Evolutionary conservation across 1,140 invertebrate genomes (phyloP), one percentile per base, ranked within the genome.

Genomic region (Tyrophagus putrescentiae): DNA sequence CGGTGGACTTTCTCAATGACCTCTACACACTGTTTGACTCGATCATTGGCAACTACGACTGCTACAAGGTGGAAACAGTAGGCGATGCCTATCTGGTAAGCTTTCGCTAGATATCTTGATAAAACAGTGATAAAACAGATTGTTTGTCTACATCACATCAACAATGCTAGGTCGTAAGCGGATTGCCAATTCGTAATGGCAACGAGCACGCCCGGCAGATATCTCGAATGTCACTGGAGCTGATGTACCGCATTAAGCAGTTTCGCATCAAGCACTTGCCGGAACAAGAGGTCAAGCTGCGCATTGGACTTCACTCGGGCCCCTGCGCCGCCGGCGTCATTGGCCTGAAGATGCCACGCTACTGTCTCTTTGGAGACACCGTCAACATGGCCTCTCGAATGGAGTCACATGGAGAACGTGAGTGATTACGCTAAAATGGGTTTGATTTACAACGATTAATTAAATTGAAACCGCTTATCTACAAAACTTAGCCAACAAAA

Each of bases 301-400:
- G 94, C 57, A 97, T 98, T 66, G 94, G 94, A 34, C 80, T 98
- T 65, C 94, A 98, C 75, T 85, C 87, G 57, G 87, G 87, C 39
- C 83, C 86, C 0, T 85, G 86, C 70, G 89, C 92, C 68, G 87
- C 87, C 0, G 89, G 88, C 0, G 85, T 93, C 4, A 88, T 93
- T 3, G 89, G 89, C 0, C 82, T 85, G 58, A 91, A 88, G 72
- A 90, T 91, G 87, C 88, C 87, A 0, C 82, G 89, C 65, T 93
- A 90, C 68, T 92, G 88, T 68, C 74, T 93, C 0, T 92, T 92
- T 65, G 87, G 88, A 0, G 87, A 92, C 67, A 90, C 53, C 1
- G 57, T 65, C 7, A 64, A 62, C 34, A 64, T 31, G 25, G 52
- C 60, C 1, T 83, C 80, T 7, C 72, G 84, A 54, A 86, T 86